Base-by-base conservation (phyloP, 2,797 vertebrate genomes). In the Myripristis jacobus region DNA sequence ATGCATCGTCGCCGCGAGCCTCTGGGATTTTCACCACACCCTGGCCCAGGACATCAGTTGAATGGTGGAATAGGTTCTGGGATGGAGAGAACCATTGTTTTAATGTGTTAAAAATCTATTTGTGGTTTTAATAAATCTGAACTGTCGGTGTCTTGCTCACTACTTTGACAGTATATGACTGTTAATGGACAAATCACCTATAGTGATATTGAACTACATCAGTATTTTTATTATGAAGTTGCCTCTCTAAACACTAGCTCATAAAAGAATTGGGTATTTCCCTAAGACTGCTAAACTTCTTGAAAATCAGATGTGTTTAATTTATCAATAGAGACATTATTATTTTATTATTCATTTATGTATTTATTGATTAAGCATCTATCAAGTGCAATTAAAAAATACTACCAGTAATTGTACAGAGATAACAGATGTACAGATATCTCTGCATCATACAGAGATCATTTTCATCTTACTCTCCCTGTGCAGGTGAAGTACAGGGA, bases 31-130 rank as follows among this genome's bases (percentile, higher is more conserved):
- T 96, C 68, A 99, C 96, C 78, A 90, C 95, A 3, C 98, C 97
- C 67, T 91, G 95, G 38, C 96, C 95, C 36, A 97, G 95, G 53
- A 98, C 82, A 51, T 99, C 98, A 2, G 97, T 98, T 43, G 95
- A 95, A 91, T 97, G 92, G 91, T 99, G 97, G 91, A 99, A 99
- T 73, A 98, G 93, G 84, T 98, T 99, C 98, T 99, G 89, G 54
- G 24, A 78, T 1, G 54, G 38, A 86, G 18, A 81, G 50, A 65
- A 13, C 22, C 1, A 47, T 1, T 9, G 13, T 11, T 38, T 52
- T 16, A 64, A 10, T 34, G 22, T 21, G 5, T 34, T 50, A 36
- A 36, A 36, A 46, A 4, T 46, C n/a, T 46, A 18, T 31, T 31
- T 46, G 12, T 8, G 43, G 43, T 11, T 57, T 19, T 47, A 24